Base-by-base conservation (phyloP, 2,888 invertebrate genomes). In the Corythucha ciliata region DNA sequence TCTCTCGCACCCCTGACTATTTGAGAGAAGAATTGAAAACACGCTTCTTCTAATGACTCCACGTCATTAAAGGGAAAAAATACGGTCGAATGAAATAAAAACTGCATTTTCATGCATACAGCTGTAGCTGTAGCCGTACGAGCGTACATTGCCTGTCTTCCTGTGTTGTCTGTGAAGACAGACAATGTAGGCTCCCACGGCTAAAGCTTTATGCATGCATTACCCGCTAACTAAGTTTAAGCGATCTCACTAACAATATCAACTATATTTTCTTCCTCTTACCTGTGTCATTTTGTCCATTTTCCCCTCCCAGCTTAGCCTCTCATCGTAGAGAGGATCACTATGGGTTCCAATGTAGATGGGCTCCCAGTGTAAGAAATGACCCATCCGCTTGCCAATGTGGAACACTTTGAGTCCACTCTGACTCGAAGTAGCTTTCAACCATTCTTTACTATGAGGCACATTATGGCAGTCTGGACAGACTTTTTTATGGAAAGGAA, bases 261-360 rank as follows among this genome's bases (percentile, higher is more conserved):
- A n/a, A n/a, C n/a, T n/a, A n/a, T n/a, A n/a, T n/a, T n/a, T n/a
- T n/a, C n/a, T n/a, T n/a, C 32, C 8, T 2, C 59, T 66, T 67
- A 90, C 91, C 82, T 92, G 92, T 54, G 90, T 87, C 91, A 92
- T 92, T 72, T 92, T 92, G 70, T 93, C 92, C 69, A 87, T 84
- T 70, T 88, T 88, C 36, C 92, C 92, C 66, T 93, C 91, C 91
- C 92, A 92, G 66, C 87, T 88, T 55, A 92, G 78, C 64, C 91
- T 74, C 67, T 92, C 91, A 61, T 92, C 92, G 67, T 92, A 92
- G 58, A 84, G 74, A 0, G 91, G 90, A 63, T 90, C 91, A 18
- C 77, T 74, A 68, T 91, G 83, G 0, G 90, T 90, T 16, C 92
- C 91, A 54, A 93, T 89, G 65, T 85, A 92, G 61, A 92, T 90